Conservation (phyloP, 1,140 invertebrate species). For the Condylostylus longicornis region DNA sequence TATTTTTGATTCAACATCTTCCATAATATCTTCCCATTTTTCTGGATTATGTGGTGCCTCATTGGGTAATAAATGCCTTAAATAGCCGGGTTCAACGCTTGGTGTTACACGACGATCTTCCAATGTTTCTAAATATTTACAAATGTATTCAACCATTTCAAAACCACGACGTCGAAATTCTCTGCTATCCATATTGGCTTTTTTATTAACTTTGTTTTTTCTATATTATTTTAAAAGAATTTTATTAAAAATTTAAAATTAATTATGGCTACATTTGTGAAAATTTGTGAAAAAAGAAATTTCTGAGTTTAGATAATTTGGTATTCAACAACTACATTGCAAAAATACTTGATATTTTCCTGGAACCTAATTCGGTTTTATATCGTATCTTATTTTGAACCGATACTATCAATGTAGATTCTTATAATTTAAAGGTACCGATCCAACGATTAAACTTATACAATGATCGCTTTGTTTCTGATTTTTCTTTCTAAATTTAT, state of each 20-base stretch:
- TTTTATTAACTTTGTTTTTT: background rate
- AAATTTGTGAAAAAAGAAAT: background rate
- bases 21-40: slow-evolving; percentile 82
- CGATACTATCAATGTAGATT: too few species aligned
- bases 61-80: slow-evolving; percentile 63
- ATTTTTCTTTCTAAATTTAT: too few species aligned
- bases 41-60: slow-evolving; percentile 79
- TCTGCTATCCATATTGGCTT: slow-evolving; percentile 58
- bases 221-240: background rate
- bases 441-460: too few species aligned
- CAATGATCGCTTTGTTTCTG: too few species aligned
- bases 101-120: slow-evolving; percentile 70
- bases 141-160: slow-evolving; percentile 98
- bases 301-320: slow-evolving; percentile 2
- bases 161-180: slow-evolving; percentile 82
- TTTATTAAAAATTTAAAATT: too few species aligned
- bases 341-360: too few species aligned
- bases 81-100: slow-evolving; percentile 81
- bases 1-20: slow-evolving; percentile 87
- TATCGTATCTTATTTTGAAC: too few species aligned
- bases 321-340: slow-evolving; percentile 6
- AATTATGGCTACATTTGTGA: too few species aligned
- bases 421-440: too few species aligned
- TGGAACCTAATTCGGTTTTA: too few species aligned
- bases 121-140: slow-evolving; percentile 83